Conservation (phyloP, 1,140 invertebrate species). For the Gerris buenoi region DNA sequence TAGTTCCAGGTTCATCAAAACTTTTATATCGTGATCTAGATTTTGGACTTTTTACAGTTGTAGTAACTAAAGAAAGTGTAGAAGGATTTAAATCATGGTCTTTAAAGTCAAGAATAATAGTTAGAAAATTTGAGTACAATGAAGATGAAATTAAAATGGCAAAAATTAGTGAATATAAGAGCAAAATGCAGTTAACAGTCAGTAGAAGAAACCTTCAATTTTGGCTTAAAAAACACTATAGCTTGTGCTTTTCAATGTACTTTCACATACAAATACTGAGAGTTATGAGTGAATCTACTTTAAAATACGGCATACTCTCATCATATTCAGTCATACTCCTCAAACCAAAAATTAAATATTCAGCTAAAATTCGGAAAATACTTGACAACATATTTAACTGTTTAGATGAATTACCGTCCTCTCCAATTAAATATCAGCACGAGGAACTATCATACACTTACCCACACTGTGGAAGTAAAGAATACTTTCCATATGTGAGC, state of each 20-base stretch:
- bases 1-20: slow-evolving; percentile 1
- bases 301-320: neutral
- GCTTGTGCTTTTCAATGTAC: neutral
- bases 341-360: neutral
- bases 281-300: neutral
- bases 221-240: neutral
- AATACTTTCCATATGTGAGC: neutral
- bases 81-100: neutral
- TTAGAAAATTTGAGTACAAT: neutral
- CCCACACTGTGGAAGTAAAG: neutral
- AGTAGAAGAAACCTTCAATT: neutral
- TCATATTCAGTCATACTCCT: neutral
- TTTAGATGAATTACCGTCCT: neutral
- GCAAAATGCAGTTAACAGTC: neutral
- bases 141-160: neutral
- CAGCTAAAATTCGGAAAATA: neutral
- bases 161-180: neutral
- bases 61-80: neutral
- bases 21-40: neutral
- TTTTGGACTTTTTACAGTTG: neutral
- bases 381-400: neutral
- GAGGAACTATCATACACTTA: neutral
- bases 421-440: neutral
- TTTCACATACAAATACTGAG: neutral
- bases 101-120: neutral